Base-by-base conservation (phyloP, 2,888 invertebrate genomes). In the Zhengitettix transpicula region DNA sequence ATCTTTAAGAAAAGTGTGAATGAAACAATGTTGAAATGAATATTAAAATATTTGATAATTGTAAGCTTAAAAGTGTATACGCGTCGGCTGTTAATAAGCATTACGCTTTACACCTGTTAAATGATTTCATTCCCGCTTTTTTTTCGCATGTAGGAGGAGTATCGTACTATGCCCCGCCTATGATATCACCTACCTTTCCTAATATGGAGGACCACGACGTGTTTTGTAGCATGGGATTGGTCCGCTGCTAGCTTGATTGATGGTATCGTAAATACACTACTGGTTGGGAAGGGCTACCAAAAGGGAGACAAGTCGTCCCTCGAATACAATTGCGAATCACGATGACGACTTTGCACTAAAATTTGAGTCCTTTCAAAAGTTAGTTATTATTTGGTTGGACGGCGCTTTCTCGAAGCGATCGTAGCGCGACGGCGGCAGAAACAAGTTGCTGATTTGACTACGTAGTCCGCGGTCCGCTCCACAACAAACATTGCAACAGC, bases 401-500 rank as follows among this genome's bases (percentile, higher is more conserved):
- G 28, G 2, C 28, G 28, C 28, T 2, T 2, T 5, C 3, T 7
- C 28, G 28, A n/a, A 28, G 28, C 28, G 28, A 28, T 28, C 28
- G 28, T 28, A 28, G 28, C 28, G 28, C 28, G n/a, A 44, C 40
- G 41, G 12, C 17, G 47, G n/a, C 47, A 47, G 52, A 40, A 16
- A 40, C 60, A 47, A 60, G 60, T 58, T 42, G 52, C 59, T 61
- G 57, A 59, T 63, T 63, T 63, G 63, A 63, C 61, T 63, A 61
- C 61, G 56, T 44, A 60, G 63, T 61, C 52, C 55, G 14, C 44
- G 40, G 57, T 52, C 55, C 58, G 59, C 57, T 58, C 58, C 58
- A 63, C 62, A 63, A 62, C 60, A 63, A 61, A 63, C 60, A 63
- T 62, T 63, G 60, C 63, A 61, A 61, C 63, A 61, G 62, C 57